Base-by-base conservation (phyloP, 2,797 vertebrate species). In the Anomalospiza imberbis region DNA sequence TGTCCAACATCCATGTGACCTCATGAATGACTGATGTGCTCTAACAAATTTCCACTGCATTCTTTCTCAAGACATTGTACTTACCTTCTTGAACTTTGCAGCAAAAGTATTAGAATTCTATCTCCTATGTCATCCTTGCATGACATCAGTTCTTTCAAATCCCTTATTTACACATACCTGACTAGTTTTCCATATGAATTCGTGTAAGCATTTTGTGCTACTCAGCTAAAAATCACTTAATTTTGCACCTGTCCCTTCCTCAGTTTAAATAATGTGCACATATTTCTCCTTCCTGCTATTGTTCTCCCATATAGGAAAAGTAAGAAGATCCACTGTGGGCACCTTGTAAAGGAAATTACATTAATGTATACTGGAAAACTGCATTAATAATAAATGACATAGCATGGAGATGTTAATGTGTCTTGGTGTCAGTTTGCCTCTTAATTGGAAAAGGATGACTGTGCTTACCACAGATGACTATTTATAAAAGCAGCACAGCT, bases 231-330 rank as follows among this genome's bases (percentile, higher is more conserved):
- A 90, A 63, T 81, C 62, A 89, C 85, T 89, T 72, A 45, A 88
- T 84, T 85, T 90, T 96, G 50, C 94, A 96, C 90, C 66, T 95
- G 91, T 78, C 79, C 63, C 79, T 95, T 93, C 89, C 91, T 92
- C 36, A 78, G 89, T 91, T 94, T 93, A 95, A 94, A 90, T 84
- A 78, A 94, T 73, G 60, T 53, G 82, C 74, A 78, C 66, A 51
- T 93, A 91, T 89, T 94, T 86, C 85, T 94, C n/a, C 82, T 96
- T 96, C 93, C 95, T 94, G 36, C 36, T 81, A 94, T 96, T 96
- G 85, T 95, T 89, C 66, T 85, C n/a, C 22, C 51, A 29, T 78
- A 84, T 81, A 90, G 70, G 19, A 91, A 88, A 91, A 89, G 48
- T 61, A 91, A 67, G 62, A 83, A 72, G 76, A 92, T 34, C 57